Evolutionary conservation across 2,797 vertebrate genomes (phyloP).

Genomic region (Austrolebias charrua): DNA sequence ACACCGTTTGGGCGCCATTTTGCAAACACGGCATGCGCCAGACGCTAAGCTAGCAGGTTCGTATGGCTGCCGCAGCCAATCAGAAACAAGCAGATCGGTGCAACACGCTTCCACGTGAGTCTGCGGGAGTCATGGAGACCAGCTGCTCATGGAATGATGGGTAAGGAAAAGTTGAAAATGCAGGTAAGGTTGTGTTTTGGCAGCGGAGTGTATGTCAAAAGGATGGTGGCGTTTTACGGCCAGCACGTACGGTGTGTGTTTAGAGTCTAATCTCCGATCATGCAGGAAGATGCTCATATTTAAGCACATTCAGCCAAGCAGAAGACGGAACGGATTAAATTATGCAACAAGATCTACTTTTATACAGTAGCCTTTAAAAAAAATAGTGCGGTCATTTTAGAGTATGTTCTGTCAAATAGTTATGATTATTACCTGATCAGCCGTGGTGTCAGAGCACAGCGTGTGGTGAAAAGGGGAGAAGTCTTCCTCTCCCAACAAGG

Average conservation of each 20-base stretch:
- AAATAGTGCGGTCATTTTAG: too few relatives aligned
- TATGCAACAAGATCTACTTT: background rate
- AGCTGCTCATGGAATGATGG: conserved; percentile 52
- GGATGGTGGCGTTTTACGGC: conserved; percentile 39
- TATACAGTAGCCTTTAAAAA: background rate
- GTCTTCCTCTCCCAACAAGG: too few relatives aligned
- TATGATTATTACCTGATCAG: too few relatives aligned
- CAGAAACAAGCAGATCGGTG: conserved; percentile 25
- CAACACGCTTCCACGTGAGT: conserved; percentile 30
- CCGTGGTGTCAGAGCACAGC: too few relatives aligned
- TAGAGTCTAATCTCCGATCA: too few relatives aligned
- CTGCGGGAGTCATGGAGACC: conserved; percentile 62
- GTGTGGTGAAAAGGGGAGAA: too few relatives aligned
- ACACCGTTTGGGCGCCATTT: conserved; percentile 70
- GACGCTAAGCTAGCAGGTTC: conserved; percentile 37
- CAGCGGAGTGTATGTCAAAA: conserved; percentile 4
- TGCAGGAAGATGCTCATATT: conserved; percentile 37
- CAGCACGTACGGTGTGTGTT: conserved; percentile 21
- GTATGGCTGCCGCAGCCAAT: conserved; percentile 46
- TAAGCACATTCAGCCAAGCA: conserved; percentile 6
- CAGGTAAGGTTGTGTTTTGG: conserved; percentile 40
- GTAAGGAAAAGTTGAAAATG: conserved; percentile 34
- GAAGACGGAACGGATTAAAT: background rate
- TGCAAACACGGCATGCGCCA: conserved; percentile 73
- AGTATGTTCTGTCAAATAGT: too few relatives aligned